Evolutionary conservation across 2,113 vertebrate genomes (phyloP), one percentile per base, ranked within the genome.

Genomic region (Pluvialis apricaria): DNA sequence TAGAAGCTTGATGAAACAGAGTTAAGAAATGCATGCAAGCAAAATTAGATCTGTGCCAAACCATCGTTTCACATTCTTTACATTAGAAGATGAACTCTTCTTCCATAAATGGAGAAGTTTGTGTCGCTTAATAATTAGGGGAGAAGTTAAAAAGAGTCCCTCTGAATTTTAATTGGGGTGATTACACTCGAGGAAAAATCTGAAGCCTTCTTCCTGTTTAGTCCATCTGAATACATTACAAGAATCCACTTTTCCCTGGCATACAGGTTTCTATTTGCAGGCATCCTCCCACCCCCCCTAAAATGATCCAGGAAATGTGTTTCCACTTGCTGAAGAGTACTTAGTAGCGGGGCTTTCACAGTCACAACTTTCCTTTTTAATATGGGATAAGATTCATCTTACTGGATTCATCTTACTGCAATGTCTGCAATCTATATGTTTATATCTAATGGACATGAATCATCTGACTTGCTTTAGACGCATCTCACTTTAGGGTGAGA

Each of bases 1-100:
- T 97, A 95, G 91, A 76, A 87, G 91, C 92, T 91, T 97, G 95
- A 96, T 97, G 95, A 96, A 95, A 91, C 20, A 73, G 49, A 93
- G 58, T 95, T 94, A 90, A 97, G 92, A 97, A 97, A 92, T 91
- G 84, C 82, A 77, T 73, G 82, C 72, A 80, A 66, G 86, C 68
- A 87, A 79, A 92, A 96, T 86, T 89, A 82, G 72, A 61, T 79
- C 61, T 83, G 77, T 1, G 25, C 86, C 86, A 95, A 96, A 86
- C 70, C 42, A 71, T 95, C 88, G 83, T 95, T 95, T 95, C 54
- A 65, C 54, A 14, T 89, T 89, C 94, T 88, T 86, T 88, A 42
- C 60, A 73, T 77, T 79, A 88, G 73, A 82, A 61, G 62, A 94
- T 76, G 38, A 86, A 68, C 24, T 65, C 45, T 80, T 94, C 64